A percentile compares a stretch with the other conserved stretches of the same genome.
Evolutionary conservation across 2,888 invertebrate genomes (phyloP).

Genomic region (Hypselothyrea guttata): DNA sequence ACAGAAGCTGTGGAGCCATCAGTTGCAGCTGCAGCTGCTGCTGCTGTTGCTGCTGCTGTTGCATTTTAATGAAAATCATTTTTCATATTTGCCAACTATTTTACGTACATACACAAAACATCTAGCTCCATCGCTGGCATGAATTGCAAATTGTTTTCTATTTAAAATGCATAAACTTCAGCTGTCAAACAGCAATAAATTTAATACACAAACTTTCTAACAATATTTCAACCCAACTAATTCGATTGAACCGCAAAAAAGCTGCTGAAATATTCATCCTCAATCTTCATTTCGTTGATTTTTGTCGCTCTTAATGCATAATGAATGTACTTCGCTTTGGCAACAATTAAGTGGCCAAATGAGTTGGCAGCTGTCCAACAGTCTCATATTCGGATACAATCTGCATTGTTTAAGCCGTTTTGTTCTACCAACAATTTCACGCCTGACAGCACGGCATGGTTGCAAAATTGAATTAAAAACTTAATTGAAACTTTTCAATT

Average conservation of each 20-base stretch:
- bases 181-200: no score
- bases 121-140: no score
- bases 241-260: no score
- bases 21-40: conserved; percentile 28
- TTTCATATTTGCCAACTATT: conserved; percentile 12
- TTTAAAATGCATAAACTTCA: not conserved
- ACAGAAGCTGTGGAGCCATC: conserved; percentile 17
- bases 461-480: not conserved
- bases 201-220: no score
- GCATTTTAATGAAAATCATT: conserved; percentile 16
- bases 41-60: conserved; percentile 3
- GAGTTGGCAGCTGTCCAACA: no score
- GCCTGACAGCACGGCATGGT: not conserved
- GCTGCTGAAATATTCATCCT: no score
- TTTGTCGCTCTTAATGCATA: no score
- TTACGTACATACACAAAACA: not conserved
- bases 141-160: not conserved
- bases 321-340: no score
- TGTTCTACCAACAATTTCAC: not conserved
- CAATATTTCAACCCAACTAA: no score
- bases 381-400: no score
- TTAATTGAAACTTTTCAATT: not conserved
- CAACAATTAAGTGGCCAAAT: no score
- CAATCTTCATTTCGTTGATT: no score
- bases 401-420: not conserved